Base-by-base conservation (phyloP, 2,113 vertebrate species). In the Cryptoleucopteryx plumbea region DNA sequence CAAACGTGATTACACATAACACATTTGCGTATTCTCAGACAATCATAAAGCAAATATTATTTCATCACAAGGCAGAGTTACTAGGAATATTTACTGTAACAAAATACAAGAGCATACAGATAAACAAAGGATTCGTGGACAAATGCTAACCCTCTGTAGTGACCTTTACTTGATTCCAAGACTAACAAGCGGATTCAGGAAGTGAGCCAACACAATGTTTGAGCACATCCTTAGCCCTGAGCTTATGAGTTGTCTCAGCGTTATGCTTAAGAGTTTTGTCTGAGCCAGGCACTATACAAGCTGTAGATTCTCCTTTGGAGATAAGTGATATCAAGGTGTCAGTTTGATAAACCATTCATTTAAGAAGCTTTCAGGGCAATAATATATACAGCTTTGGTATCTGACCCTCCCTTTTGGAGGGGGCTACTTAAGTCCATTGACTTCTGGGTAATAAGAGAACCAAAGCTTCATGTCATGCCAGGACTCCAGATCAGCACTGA, bases 21-120 rank as follows among this genome's bases (percentile, higher is more conserved):
- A 73, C 65, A 92, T 93, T 94, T 91, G 40, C 1, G 13, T 80
- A 89, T 93, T 73, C 75, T 84, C 82, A 92, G 80, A 72, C 94
- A 93, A 93, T 56, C 53, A 87, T 66, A 92, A 93, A 92, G 29
- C 31, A 94, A 96, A 92, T 78, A 86, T 92, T 96, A 72, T 91
- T 95, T 95, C 81, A 75, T 65, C 50, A 92, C 88, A 81, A 88
- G 18, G n/a, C 16, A 86, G 36, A 61, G 52, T 72, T 85, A 67
- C 40, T 36, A 56, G 68, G 52, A 75, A 32, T 72, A 67, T 65
- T 81, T 93, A 47, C 56, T 75, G 40, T 77, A 85, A 75, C 53
- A 34, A 96, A 89, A 79, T 65, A 62, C 7, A 67, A 42, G 68
- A 96, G 65, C 6, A 74, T 45, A 61, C 7, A 88, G 43, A 75